Conservation (phyloP, 2,888 invertebrate genomes). For the Caenorhabditis drosophilae region DNA sequence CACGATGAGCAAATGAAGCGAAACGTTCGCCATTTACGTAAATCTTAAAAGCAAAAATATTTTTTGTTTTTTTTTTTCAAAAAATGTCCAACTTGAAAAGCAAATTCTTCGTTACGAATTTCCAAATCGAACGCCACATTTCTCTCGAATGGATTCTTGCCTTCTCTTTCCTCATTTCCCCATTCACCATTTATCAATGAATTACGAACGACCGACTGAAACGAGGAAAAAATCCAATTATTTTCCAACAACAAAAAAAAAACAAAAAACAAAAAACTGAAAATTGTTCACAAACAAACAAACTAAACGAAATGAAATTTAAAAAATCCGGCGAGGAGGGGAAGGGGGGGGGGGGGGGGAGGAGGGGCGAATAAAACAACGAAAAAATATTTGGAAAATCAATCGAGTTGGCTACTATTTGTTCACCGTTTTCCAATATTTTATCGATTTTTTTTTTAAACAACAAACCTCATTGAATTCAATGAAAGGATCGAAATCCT, state of each 20-base stretch:
- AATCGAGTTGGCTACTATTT: too few species aligned
- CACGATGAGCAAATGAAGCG: constrained; percentile 63
- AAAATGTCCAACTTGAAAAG: constrained; percentile 59
- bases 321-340: too few species aligned
- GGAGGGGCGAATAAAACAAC: too few species aligned
- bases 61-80: too few species aligned
- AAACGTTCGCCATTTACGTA: constrained; percentile 65
- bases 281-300: too few species aligned
- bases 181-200: constrained; percentile 55
- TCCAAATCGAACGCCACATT: constrained; percentile 59
- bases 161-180: constrained; percentile 62
- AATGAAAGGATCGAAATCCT: constrained; percentile 43
- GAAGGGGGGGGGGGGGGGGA: too few species aligned
- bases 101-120: constrained; percentile 60
- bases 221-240: constrained; percentile 1
- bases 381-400: too few species aligned
- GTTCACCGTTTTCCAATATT: too few species aligned
- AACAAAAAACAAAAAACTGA: not conserved
- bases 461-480: constrained; percentile 40
- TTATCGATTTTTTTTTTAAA: too few species aligned
- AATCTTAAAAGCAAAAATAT: constrained; percentile 39
- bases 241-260: not conserved
- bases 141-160: constrained; percentile 60
- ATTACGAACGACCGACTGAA: constrained; percentile 52
- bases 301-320: too few species aligned